A percentile compares a stretch with the other conserved stretches of the same genome.
phyloP scores from a whole-genome alignment of 2,888 invertebrate species.

The Odontocolon sp. region DNA sequence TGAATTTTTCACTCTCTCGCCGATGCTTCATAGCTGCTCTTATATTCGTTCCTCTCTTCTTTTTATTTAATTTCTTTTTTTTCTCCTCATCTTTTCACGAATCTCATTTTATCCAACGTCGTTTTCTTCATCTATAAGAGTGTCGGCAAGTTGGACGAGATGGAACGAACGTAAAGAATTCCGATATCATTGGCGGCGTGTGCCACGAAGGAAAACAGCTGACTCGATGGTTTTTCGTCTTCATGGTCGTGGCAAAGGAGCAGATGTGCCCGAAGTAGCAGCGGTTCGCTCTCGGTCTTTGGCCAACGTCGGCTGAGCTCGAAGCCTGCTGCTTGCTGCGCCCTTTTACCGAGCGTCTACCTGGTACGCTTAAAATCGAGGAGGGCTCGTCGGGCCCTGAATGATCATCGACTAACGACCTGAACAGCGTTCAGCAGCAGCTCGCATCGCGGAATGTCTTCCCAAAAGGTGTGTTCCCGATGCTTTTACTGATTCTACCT shows the following conservation, averaged over 20 bases:
- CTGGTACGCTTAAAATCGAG: conserved; percentile 15
- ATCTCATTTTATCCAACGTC: neutral
- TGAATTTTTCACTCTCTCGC: neutral
- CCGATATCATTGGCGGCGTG: too few species aligned
- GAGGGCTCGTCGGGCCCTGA: neutral
- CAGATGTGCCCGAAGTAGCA: conserved; percentile 61
- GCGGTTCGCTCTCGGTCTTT: conserved; percentile 36
- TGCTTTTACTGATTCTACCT: conserved; percentile 1
- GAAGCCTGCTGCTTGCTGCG: neutral
- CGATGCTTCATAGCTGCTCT: neutral
- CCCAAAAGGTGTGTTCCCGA: conserved; percentile 18
- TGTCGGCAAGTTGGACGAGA: neutral
- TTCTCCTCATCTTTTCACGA: neutral
- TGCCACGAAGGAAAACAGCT: conserved; percentile 71
- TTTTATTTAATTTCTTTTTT: neutral
- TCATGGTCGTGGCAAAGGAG: conserved; percentile 10
- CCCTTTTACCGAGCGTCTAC: conserved; percentile 14
- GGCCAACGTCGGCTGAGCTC: conserved; percentile 35
- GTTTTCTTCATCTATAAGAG: neutral
- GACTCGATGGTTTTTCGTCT: conserved; percentile 66
- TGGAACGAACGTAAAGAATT: too few species aligned
- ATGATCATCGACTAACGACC: conserved; percentile 15
- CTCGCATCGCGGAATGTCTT: conserved; percentile 8
- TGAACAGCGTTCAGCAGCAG: neutral
- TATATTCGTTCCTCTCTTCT: neutral